Evolutionary conservation across 2,888 invertebrate species (phyloP), one percentile per base, ranked within the genome.

Genomic region (Cantharis flavilabris): DNA sequence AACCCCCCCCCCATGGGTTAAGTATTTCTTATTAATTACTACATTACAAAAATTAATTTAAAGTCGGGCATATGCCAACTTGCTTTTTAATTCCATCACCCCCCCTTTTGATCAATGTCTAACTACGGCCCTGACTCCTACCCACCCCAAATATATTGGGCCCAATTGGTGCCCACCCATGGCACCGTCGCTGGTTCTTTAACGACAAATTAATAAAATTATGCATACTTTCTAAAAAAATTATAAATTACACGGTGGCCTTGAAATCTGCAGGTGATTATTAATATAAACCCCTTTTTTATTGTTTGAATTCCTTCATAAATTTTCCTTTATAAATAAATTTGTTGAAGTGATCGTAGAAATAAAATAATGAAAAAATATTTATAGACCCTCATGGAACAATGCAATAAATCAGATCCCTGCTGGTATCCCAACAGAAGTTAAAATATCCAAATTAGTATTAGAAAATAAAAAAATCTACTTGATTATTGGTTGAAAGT

Each of bases 401-500:
- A 69, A 69, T 69, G 14, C 4, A 26, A 69, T 69, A 69, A 69
- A 69, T 26, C 28, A 69, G 28, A 3, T 69, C 28, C 69, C 28
- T 69, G 20, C 69, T 69, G 28, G 28, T 20, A 26, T 70, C n/a
- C 71, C 62, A 28, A 72, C 75, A 75, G 73, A 75, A 76, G 75
- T 75, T 67, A 77, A 77, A 74, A 49, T 49, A 75, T 69, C 67
- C 65, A 33, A 69, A 80, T 82, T 82, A 78, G 83, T 81, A 82
- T 83, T 81, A 82, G 80, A 82, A 80, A 78, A 75, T 78, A 77
- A 71, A 80, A 76, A 81, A 78, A 69, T 67, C 69, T 62, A 72
- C 71, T 75, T 76, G 80, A 80, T 81, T 80, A 80, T 80, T 82
- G 81, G 83, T 79, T 82, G 81, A 82, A 83, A 80, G 77, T 76